Evolutionary conservation across 2,113 vertebrate genomes (phyloP).

Genomic region (Mesoclemmys tuberculata): DNA sequence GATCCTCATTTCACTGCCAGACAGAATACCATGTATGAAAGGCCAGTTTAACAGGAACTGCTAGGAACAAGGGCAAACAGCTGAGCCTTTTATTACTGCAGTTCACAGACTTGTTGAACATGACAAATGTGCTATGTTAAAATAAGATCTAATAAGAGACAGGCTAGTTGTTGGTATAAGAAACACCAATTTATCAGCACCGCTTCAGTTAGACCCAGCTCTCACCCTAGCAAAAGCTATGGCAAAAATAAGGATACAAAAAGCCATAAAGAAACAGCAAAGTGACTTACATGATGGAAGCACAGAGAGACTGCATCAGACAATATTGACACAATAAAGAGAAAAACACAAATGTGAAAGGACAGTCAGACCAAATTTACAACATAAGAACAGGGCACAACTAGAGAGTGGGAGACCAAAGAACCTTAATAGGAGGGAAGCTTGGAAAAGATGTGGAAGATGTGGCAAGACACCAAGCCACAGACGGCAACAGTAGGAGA

Average conservation of each 20-base stretch:
- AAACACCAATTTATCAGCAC: not conserved
- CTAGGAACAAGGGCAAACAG: not conserved
- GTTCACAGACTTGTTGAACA: not conserved
- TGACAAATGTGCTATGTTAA: not conserved
- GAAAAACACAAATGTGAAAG: not conserved
- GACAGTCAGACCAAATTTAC: not conserved
- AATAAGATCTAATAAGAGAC: not conserved
- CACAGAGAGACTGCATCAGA: not conserved
- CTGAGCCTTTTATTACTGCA: not conserved
- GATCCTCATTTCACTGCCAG: not conserved
- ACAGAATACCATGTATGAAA: not conserved
- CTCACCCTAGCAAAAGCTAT: not conserved
- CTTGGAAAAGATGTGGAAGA: not conserved
- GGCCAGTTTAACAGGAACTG: not conserved
- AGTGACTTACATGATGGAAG: not conserved
- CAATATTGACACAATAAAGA: not conserved
- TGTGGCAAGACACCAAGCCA: not conserved
- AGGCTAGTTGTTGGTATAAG: not conserved
- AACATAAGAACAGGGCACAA: not conserved
- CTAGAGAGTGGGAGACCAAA: not conserved
- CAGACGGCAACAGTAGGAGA: not conserved
- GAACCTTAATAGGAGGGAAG: not conserved
- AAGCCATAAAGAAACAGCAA: not conserved
- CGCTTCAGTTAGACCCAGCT: not conserved
- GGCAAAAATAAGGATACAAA: not conserved